Conservation (phyloP, 2,113 vertebrate species). For the Agapornis roseicollis region DNA sequence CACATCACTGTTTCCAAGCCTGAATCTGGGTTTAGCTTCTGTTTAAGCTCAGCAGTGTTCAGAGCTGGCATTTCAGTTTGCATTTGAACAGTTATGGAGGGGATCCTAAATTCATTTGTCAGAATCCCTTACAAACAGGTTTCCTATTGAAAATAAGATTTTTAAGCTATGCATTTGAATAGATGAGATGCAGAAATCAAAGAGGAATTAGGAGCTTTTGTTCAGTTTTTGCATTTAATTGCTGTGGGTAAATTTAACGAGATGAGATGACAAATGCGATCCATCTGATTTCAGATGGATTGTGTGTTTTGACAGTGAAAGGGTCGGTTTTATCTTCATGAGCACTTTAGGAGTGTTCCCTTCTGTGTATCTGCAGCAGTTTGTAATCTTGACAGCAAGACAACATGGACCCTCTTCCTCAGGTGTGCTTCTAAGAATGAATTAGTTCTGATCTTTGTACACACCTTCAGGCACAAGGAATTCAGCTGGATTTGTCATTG, state of each 20-base stretch:
- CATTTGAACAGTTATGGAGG: background rate
- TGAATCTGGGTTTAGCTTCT: background rate
- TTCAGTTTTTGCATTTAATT: background rate
- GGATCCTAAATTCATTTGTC: background rate
- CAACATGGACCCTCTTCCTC: accelerated
- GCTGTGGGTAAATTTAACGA: background rate
- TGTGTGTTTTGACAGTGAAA: background rate
- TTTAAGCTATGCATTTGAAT: background rate
- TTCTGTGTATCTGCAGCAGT: background rate
- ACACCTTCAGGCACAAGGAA: background rate
- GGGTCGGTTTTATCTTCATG: background rate
- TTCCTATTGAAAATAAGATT: background rate
- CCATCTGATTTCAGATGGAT: background rate
- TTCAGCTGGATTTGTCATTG: accelerated
- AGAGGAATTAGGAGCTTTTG: background rate
- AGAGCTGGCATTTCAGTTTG: background rate
- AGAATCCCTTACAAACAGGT: background rate
- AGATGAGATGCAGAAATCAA: background rate
- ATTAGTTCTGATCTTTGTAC: background rate
- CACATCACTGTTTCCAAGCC: background rate
- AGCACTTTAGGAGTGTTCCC: background rate
- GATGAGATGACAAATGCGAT: background rate
- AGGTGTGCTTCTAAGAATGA: background rate
- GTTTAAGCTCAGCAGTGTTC: background rate
- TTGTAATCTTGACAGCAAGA: background rate